Base-by-base conservation (phyloP, 2,888 invertebrate genomes). In the Maniola hyperantus region DNA sequence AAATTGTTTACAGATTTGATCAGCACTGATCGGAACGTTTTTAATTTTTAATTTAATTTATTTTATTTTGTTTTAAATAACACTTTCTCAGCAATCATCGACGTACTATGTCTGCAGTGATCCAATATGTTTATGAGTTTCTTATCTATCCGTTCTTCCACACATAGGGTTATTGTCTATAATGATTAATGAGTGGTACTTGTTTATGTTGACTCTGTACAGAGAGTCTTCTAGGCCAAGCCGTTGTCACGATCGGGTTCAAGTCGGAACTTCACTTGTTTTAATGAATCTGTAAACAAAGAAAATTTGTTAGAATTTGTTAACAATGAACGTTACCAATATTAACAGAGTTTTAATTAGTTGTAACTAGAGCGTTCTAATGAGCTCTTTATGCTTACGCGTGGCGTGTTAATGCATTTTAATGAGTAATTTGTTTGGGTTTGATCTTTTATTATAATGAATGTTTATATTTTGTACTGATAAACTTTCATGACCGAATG, bases 211-310 rank as follows among this genome's bases (percentile, higher is more conserved):
- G 8, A 57, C 20, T 54, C 36, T 53, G 36, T 50, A 42, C 60
- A 36, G 65, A 36, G 65, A 18, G 6, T 46, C 44, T 64, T 61
- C 20, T 34, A 67, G 42, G 39, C 20, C n/a, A 50, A 20, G 39
- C 33, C 33, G 57, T 42, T 15, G 34, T 2, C 15, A 18, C 11
- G 44, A 20, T 26, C n/a, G 26, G 36, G 8, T 54, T 66, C 53
- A 62, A 54, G 33, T 15, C 26, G 46, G 26, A 34, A 53, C 55
- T 62, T 50, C 57, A 42, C 58, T 51, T 44, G 10, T n/a, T 42
- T 20, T 60, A 53, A 18, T 36, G 64, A 36, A 69, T 65, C 70
- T 71, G 69, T 50, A 26, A 71, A 69, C 62, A 71, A 65, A 62
- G 64, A 57, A 46, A 46, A 46, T 46, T 46, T 46, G 18, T 48